Base-by-base conservation (phyloP, 92 coral and sea anemone genomes). In the Scolanthus callimorphus region DNA sequence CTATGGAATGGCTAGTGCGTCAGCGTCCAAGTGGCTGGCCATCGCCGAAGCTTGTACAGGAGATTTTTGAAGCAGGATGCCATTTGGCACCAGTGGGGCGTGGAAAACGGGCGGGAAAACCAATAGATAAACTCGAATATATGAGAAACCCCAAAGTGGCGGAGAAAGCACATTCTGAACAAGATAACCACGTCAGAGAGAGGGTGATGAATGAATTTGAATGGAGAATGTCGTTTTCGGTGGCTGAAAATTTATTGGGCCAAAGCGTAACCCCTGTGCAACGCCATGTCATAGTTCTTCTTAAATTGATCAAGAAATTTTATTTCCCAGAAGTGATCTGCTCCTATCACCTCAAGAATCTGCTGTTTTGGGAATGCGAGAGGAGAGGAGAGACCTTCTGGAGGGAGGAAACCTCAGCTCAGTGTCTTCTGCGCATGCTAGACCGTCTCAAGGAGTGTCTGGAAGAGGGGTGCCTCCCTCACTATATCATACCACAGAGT, bases 1-100 rank as follows among this genome's bases (percentile, higher is more conserved):
- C 95, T 11, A 87, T 83, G 95, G 86, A 87, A 20, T 87, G 90
- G 95, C 28, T 87, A 67, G 55, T 71, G 28, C 90, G 90, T 29
- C 67, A 67, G 3, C 95, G 95, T 38, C 47, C 61, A 26, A 74
- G 65, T 37, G 70, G 78, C 27, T 86, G 95, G 95, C 95, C 95
- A 11, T 82, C 95, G 24, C 69, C 85, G 44, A 85, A 71, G 11
- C 68, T 86, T 13, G 71, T 86, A 9, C 81, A 82, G 56, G 90
- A 86, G 15, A 77, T 86, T 25, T 57, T 86, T 39, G 95, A 86
- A 21, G 29, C 67, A 26, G 74, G 90, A 51, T 86, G 95, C 62
- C 90, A 86, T 56, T 62, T 86, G 49, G 95, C 89, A 1, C 89
- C 95, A 1, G 81, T 82, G 27, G 95, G 89, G 1, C 63, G 89